Evolutionary conservation across 2,113 vertebrate species (phyloP).

Genomic region (Arizona elegans): DNA sequence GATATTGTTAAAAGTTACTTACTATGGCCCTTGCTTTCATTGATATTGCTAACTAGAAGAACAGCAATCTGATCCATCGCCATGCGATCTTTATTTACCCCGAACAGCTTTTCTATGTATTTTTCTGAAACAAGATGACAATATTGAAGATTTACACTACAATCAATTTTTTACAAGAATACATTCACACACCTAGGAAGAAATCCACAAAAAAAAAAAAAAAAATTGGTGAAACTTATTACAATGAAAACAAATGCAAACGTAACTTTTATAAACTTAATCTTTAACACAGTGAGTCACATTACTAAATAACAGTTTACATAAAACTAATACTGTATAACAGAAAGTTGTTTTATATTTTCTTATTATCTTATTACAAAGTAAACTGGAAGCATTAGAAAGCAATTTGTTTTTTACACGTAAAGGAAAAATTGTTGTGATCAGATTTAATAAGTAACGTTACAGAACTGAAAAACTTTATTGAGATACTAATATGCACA

Average conservation of each 20-base stretch:
- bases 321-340: not conserved
- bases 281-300: not conserved
- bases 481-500: slow-evolving; percentile 15
- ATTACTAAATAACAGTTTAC: not conserved
- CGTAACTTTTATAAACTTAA: not conserved
- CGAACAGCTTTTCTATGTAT: slow-evolving; percentile 93
- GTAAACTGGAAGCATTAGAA: not conserved
- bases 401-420: not conserved
- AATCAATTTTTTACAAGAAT: not conserved
- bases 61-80: slow-evolving; percentile 94
- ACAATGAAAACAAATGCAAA: not conserved
- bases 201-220: not conserved
- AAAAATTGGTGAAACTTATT: not conserved
- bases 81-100: slow-evolving; percentile 89
- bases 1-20: slow-evolving; percentile 56
- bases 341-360: not conserved
- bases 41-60: slow-evolving; percentile 93
- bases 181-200: not conserved
- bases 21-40: slow-evolving; percentile 92
- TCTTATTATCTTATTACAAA: not conserved
- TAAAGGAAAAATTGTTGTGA: not conserved
- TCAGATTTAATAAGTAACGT: not conserved
- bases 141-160: not conserved
- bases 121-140: slow-evolving; percentile 77
- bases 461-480: not conserved